A percentile compares a stretch with the other conserved stretches of the same genome.
Evolutionary conservation across 30 jellyfish, hydroid and myxozoan genomes (phyloP).

Genomic region (Sanderia malayensis): DNA sequence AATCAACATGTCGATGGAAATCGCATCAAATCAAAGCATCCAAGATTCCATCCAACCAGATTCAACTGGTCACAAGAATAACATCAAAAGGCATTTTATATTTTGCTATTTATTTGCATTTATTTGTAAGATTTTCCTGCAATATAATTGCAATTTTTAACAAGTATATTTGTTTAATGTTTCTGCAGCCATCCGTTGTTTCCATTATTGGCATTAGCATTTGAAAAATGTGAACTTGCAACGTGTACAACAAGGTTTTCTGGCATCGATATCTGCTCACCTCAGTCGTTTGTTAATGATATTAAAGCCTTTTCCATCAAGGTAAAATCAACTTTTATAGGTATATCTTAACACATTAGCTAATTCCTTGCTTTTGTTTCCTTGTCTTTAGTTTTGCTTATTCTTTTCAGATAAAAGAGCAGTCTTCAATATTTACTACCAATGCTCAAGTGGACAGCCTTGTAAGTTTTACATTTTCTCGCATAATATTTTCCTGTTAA

Average conservation of each 20-base stretch:
- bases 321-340: too few species aligned
- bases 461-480: constrained; percentile 62
- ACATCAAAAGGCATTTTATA: not conserved
- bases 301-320: constrained; percentile 51
- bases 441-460: constrained; percentile 53
- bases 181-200: constrained; percentile 69
- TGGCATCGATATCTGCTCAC: constrained; percentile 33
- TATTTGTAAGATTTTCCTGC: too few species aligned
- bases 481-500: too few species aligned
- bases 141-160: not conserved
- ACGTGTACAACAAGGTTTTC: constrained; percentile 40
- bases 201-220: constrained; percentile 70
- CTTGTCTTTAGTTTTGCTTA: too few species aligned
- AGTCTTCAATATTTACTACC: constrained; percentile 43
- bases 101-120: too few species aligned
- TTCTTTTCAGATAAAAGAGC: not conserved
- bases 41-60: not conserved
- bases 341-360: too few species aligned
- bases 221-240: constrained; percentile 81
- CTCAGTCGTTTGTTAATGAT: constrained; percentile 61
- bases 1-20: too few species aligned
- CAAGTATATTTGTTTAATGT: not conserved
- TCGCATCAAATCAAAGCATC: not conserved
- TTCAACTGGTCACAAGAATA: not conserved
- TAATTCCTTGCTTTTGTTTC: too few species aligned